phyloP scores from a whole-genome alignment of 2,797 vertebrate species.

The Scarus forsteni region DNA sequence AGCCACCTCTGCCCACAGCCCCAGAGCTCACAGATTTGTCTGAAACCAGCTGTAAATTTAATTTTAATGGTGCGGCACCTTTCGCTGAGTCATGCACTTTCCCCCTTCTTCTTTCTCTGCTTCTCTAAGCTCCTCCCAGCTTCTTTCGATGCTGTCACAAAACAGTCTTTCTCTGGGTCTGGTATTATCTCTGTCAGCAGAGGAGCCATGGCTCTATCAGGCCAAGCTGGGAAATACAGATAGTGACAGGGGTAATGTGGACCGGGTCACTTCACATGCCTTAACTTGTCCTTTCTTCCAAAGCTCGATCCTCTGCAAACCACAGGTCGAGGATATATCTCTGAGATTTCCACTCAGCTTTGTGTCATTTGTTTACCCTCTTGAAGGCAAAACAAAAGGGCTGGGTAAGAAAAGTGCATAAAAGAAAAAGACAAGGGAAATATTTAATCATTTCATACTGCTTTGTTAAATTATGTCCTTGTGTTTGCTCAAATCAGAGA shows the following conservation, averaged over 20 bases:
- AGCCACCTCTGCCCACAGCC: slow-evolving; percentile 56
- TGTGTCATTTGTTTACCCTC: slow-evolving; percentile 56
- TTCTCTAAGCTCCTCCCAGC: slow-evolving; percentile 31
- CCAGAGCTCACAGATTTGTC: slow-evolving; percentile 69
- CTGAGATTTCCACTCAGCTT: slow-evolving; percentile 51
- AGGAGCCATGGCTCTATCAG: slow-evolving; percentile 78
- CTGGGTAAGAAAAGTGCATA: slow-evolving; percentile 37
- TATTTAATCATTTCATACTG: slow-evolving; percentile 15
- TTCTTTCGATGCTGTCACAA: slow-evolving; percentile 79
- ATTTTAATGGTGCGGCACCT: slow-evolving; percentile 84
- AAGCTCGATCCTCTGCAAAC: slow-evolving; percentile 56
- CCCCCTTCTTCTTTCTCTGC: slow-evolving; percentile 37
- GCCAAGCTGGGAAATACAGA: slow-evolving; percentile 77
- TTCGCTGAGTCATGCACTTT: slow-evolving; percentile 83
- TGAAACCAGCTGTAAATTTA: slow-evolving; percentile 84
- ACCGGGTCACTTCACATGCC: slow-evolving; percentile 76
- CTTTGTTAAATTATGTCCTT: not conserved
- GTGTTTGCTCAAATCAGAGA: not conserved
- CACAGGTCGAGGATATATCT: slow-evolving; percentile 63
- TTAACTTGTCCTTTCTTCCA: slow-evolving; percentile 55
- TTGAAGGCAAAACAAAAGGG: slow-evolving; percentile 5
- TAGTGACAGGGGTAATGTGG: slow-evolving; percentile 78
- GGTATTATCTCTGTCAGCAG: slow-evolving; percentile 81
- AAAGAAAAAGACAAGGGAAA: slow-evolving; percentile 8
- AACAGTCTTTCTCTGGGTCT: slow-evolving; percentile 71